These are phyloP conservation scores for Lacanobia wlatinum DNA, from an alignment of 2,888 invertebrate genomes.

Conservation along the genomic window DNA sequence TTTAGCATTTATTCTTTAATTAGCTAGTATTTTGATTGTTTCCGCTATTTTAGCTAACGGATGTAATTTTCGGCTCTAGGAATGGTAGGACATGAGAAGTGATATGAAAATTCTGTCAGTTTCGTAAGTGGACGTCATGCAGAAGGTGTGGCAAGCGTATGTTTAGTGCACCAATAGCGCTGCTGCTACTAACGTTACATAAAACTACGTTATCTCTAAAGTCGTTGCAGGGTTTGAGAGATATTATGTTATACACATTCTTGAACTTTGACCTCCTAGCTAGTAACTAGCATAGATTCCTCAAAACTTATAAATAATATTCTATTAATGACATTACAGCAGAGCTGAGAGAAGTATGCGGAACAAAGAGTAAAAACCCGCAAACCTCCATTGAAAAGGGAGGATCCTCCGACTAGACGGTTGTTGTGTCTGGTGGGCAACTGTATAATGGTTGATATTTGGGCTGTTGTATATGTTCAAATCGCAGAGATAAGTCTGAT, in stretches of 20 bases:
- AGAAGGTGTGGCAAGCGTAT: background rate
- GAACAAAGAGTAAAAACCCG: no score
- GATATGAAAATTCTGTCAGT: background rate
- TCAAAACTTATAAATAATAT: background rate
- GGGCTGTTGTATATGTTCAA: no score
- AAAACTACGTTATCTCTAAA: constrained; percentile 5
- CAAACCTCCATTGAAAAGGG: no score
- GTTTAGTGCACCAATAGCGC: background rate
- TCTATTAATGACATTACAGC: no score
- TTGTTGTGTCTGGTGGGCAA: no score
- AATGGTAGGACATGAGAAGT: constrained; percentile 16
- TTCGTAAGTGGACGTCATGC: background rate
- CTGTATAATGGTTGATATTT: no score
- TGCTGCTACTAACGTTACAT: background rate
- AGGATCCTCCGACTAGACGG: no score
- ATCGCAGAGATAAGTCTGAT: no score
- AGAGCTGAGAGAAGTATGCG: no score
- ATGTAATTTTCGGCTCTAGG: constrained; percentile 6
- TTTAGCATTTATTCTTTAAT: constrained; percentile 57
- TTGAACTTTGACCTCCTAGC: constrained; percentile 10
- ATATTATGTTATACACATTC: constrained; percentile 8
- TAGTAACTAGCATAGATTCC: background rate
- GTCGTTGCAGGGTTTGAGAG: background rate
- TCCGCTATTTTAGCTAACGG: constrained; percentile 38
- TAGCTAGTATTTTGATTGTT: constrained; percentile 54